Conservation (phyloP, 1,140 invertebrate genomes). For the Bombyx mandarina region DNA sequence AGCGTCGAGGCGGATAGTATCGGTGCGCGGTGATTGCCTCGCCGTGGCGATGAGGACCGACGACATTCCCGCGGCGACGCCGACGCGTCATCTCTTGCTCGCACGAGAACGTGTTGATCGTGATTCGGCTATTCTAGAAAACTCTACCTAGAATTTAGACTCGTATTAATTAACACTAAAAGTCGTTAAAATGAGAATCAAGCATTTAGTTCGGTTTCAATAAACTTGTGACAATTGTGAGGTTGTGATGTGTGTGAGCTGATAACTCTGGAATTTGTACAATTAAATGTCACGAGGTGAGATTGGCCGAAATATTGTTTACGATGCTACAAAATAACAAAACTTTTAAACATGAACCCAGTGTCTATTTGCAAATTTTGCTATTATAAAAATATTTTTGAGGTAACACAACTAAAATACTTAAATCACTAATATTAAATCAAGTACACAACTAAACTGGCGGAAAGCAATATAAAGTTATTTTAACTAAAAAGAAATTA, state of each 20-base stretch:
- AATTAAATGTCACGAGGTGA: too few species aligned
- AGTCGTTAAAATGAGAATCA: not conserved
- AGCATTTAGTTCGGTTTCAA: not conserved
- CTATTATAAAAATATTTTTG: too few species aligned
- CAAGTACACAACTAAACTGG: too few species aligned
- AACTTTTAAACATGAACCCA: too few species aligned
- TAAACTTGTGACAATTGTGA: not conserved
- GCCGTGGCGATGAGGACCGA: constrained; percentile 41
- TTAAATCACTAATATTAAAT: too few species aligned
- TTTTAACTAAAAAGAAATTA: too few species aligned
- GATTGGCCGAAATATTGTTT: too few species aligned
- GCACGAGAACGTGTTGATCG: constrained; percentile 28
- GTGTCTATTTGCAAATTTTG: too few species aligned
- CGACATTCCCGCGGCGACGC: constrained; percentile 43
- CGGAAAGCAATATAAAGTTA: too few species aligned
- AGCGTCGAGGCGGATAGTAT: constrained; percentile 43
- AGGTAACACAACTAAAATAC: too few species aligned
- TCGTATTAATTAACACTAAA: not conserved
- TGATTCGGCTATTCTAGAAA: constrained; percentile 40
- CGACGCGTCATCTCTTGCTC: constrained; percentile 41
- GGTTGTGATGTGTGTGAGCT: not conserved
- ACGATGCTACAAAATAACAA: too few species aligned
- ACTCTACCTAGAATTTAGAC: constrained; percentile 7
- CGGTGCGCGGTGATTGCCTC: constrained; percentile 35
- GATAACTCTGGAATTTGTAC: too few species aligned